Evolutionary conservation across 2,113 vertebrate species (phyloP).

Genomic region (Nematolebias whitei): DNA sequence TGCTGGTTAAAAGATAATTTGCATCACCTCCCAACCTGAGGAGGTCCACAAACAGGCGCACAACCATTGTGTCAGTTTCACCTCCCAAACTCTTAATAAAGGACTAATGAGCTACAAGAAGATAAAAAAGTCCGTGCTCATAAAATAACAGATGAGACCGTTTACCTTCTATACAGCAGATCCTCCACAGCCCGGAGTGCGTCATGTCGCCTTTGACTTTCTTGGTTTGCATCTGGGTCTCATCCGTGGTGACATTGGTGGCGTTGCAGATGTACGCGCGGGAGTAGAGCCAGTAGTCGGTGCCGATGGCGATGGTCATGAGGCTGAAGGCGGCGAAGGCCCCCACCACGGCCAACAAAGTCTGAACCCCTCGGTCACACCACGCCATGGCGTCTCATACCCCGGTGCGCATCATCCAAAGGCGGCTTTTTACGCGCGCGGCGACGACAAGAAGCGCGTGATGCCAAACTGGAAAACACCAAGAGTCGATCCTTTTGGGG

Average conservation of each 20-base stretch:
- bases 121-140: neutral
- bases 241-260: conserved; percentile 87
- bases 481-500: conserved; percentile 2
- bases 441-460: conserved; percentile 29
- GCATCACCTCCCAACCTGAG: too few species aligned
- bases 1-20: too few species aligned
- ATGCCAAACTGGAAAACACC: conserved; percentile 1
- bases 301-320: conserved; percentile 96
- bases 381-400: conserved; percentile 85
- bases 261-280: conserved; percentile 92
- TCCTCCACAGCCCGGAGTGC: conserved; percentile 94
- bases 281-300: conserved; percentile 96
- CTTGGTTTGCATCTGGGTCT: conserved; percentile 79
- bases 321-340: conserved; percentile 94
- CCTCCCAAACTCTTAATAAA: neutral
- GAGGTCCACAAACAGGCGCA: neutral
- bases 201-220: conserved; percentile 86
- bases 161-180: conserved; percentile 95
- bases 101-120: neutral
- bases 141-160: too few species aligned
- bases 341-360: conserved; percentile 88
- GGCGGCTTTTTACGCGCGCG: conserved; percentile 36
- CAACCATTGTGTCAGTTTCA: neutral
- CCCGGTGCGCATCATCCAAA: conserved; percentile 23
- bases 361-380: conserved; percentile 94